A percentile compares a stretch with the other conserved stretches of the same genome.
phyloP scores from a whole-genome alignment of 2,888 invertebrate species.

The Encarsia formosa region DNA sequence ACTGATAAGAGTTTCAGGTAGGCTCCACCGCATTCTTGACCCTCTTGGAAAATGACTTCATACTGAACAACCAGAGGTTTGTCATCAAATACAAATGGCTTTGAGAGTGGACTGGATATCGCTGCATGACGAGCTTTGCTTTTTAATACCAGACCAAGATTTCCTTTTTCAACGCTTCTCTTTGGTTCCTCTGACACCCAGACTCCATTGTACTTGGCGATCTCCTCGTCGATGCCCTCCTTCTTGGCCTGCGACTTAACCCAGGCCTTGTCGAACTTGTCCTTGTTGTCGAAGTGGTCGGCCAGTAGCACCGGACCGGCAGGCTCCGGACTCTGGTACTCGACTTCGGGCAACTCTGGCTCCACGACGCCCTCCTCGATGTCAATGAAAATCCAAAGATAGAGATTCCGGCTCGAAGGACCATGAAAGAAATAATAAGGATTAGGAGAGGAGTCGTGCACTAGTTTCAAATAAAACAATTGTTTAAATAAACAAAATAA shows the following conservation, averaged over 20 bases:
- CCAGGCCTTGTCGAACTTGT: conserved; percentile 75
- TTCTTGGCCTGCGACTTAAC: conserved; percentile 87
- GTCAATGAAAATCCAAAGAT: too few relatives aligned
- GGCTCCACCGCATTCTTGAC: conserved; percentile 97
- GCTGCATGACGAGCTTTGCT: conserved; percentile 97
- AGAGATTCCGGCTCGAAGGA: too few relatives aligned
- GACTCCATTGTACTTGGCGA: conserved; percentile 88
- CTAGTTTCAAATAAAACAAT: too few relatives aligned
- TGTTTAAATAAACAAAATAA: too few relatives aligned
- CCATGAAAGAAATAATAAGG: too few relatives aligned
- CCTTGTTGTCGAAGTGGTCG: conserved; percentile 81
- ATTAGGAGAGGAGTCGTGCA: too few relatives aligned
- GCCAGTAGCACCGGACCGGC: conserved; percentile 65
- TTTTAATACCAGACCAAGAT: conserved; percentile 83
- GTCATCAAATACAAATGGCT: conserved; percentile 76
- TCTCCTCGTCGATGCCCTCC: conserved; percentile 78
- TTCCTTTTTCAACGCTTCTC: conserved; percentile 74
- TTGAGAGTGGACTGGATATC: conserved; percentile 72
- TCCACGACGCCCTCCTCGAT: not conserved
- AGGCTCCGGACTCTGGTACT: conserved; percentile 69
- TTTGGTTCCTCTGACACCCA: conserved; percentile 73
- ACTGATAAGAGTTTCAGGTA: conserved; percentile 89
- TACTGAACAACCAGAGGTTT: conserved; percentile 89
- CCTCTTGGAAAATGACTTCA: conserved; percentile 90
- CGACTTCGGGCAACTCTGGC: not conserved